Evolutionary conservation across 2,113 vertebrate genomes (phyloP), one percentile per base, ranked within the genome.

Genomic region (Fulmarus glacialis): DNA sequence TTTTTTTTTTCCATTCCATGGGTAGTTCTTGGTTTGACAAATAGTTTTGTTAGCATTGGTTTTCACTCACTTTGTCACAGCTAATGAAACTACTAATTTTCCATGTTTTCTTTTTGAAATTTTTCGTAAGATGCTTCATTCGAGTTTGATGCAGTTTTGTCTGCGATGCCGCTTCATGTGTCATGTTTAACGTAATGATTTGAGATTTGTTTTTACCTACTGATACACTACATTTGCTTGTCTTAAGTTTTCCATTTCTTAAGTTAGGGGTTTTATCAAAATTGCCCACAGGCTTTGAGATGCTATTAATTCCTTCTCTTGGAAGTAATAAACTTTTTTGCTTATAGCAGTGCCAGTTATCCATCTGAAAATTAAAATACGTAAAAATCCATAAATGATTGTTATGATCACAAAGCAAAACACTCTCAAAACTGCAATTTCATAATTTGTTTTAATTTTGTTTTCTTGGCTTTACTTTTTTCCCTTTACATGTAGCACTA

Each of bases 41-140:
- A 38, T 27, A 9, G 8, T 34, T 81, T 86, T 64, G 43, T 53
- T 73, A 59, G 53, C 21, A 45, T 52, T 24, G 30, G 0, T 26
- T 71, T 95, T 81, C 45, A 36, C 50, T 95, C 64, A 48, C 53
- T 97, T 95, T 93, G 73, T 34, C 34, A 77, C 53, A 82, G 62
- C 27, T 70, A 43, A 53, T 52, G 12, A 66, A 96, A 62, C 43
- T 17, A 50, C 43, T 63, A 73, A 42, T 95, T 94, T 42, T 93
- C 67, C 8, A 4, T 95, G 34, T 77, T 84, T 62, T 73, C 10
- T 74, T 84, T 81, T 40, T 89, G 81, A 93, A 83, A 3, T 58
- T 52, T 79, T 93, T 97, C 78, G 12, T 97, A 71, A 94, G 60
- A 55, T 72, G 55, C 62, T 97, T 96, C 74, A 73, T 88, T 96